Base-by-base conservation (phyloP, 2,888 invertebrate genomes). In the Sarcophaga variegata region DNA sequence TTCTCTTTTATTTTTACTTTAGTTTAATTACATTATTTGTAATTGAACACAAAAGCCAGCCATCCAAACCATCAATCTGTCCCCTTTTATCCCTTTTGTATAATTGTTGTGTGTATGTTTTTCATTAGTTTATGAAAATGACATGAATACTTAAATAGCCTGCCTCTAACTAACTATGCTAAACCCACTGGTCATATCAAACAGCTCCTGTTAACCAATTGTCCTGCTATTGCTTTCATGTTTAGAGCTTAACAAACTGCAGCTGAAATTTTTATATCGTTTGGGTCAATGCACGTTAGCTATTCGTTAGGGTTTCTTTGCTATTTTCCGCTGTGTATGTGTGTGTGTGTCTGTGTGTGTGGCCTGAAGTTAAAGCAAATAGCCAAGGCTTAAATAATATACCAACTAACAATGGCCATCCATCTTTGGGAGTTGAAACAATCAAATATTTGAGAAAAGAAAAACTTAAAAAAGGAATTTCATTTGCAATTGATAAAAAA, bases 11-110 rank as follows among this genome's bases (percentile, higher is more conserved):
- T 37, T 45, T 66, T 60, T 59, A 70, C 72, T 66, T 37, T 62
- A 72, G 14, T 70, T 75, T 78, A 81, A 85, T 81, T 81, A 69
- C 45, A 45, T 74, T 77, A 81, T 67, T 84, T 63, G 60, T 74
- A 69, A 81, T 77, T 77, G 60, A 59, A 64, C 63, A 69, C 47
- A 77, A 83, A 4, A 3, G 45, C 4, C 2, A 25, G 37, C n/a
- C 10, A 4, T n/a, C 37, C 37, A 37, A 37, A 37, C 20, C 0
- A 45, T 45, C 11, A 17, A 59, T 45, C 25, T 20, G 17, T 63
- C 17, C 3, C 45, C 49, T 10, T 22, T 74, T 83, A 62, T 60
- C 11, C 8, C 20, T 47, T 6, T 14, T 70, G 5, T 54, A 14
- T 22, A 59, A 79, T 69, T 69, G 49, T n/a, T 22, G 8, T 75